Evolutionary conservation across 2,888 invertebrate species (phyloP).

Genomic region (Seira musarum): DNA sequence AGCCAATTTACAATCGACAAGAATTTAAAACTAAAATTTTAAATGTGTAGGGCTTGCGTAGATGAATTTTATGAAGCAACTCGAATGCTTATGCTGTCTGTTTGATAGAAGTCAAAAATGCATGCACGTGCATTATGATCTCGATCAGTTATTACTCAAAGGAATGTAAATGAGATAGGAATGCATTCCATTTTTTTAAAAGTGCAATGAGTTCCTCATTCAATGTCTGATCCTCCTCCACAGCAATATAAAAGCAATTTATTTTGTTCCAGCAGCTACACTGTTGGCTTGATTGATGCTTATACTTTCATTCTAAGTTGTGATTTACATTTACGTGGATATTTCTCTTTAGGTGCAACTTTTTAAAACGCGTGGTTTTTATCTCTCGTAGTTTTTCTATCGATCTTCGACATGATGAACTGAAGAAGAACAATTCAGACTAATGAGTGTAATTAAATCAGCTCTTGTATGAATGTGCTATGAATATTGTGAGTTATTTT

Average conservation of each 20-base stretch:
- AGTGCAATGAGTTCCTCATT: too few relatives aligned
- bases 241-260: too few relatives aligned
- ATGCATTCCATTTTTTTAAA: background rate
- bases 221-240: too few relatives aligned
- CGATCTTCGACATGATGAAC: background rate
- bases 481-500: too few relatives aligned
- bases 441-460: conserved; percentile 31
- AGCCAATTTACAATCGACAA: background rate
- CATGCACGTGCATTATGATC: background rate
- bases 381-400: too few relatives aligned
- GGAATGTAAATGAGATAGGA: conserved; percentile 22
- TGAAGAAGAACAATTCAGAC: conserved; percentile 24
- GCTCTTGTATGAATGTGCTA: too few relatives aligned
- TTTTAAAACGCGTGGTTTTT: too few relatives aligned
- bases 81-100: background rate
- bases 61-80: background rate
- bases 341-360: too few relatives aligned
- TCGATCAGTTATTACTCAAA: background rate
- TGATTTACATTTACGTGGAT: too few relatives aligned
- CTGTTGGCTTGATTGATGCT: too few relatives aligned
- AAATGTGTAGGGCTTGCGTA: background rate
- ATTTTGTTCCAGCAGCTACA: too few relatives aligned
- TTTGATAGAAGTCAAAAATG: background rate
- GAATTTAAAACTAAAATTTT: background rate
- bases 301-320: too few relatives aligned